These are phyloP conservation scores for Haplotaxodon microlepis DNA, from an alignment of 2,113 vertebrate genomes.

Conservation along the genomic window DNA sequence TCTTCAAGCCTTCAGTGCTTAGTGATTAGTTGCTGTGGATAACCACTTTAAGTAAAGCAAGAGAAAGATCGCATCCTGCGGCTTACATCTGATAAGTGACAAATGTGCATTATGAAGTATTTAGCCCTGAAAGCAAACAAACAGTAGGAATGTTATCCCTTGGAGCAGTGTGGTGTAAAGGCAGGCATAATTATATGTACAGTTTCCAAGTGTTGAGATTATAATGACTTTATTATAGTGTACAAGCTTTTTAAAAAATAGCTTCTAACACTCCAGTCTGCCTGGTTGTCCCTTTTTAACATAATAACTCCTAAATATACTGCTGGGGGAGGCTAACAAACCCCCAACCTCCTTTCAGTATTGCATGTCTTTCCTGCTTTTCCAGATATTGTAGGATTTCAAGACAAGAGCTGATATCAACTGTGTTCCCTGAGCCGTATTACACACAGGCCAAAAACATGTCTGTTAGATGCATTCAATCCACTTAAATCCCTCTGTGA, in stretches of 20 bases:
- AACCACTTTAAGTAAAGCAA: background rate
- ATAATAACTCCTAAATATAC: background rate
- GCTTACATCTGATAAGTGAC: background rate
- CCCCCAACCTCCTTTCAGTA: background rate
- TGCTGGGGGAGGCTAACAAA: background rate
- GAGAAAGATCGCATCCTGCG: background rate
- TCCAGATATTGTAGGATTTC: background rate
- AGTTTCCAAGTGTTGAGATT: background rate
- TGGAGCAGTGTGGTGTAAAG: background rate
- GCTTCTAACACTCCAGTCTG: background rate
- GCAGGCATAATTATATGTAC: background rate
- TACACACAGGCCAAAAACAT: background rate
- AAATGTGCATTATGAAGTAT: background rate
- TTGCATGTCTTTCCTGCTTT: background rate
- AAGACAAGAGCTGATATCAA: background rate
- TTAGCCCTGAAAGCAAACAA: background rate
- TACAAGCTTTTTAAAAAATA: background rate
- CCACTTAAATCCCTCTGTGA: background rate
- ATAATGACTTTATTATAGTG: background rate
- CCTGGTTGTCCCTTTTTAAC: background rate
- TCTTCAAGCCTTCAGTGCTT: background rate
- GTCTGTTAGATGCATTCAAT: conserved; percentile 31
- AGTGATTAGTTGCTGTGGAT: conserved; percentile 10
- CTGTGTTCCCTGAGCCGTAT: background rate
- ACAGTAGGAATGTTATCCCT: background rate